phyloP scores from a whole-genome alignment of 2,113 vertebrate species.

The Amazona guildingii region DNA sequence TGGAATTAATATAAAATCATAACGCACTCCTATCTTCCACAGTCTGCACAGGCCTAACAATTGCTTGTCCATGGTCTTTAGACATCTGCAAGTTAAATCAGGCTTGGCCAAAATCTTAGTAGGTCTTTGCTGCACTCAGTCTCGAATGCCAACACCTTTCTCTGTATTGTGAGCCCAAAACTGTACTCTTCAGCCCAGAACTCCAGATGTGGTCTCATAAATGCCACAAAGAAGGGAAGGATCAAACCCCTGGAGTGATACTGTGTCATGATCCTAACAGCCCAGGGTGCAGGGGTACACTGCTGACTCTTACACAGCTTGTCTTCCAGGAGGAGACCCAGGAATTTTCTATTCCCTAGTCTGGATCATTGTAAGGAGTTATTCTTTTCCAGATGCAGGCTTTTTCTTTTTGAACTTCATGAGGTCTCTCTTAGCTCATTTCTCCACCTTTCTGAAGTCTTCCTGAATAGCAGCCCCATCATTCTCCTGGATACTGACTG shows the following conservation, averaged over 20 bases:
- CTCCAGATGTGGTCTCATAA: background rate
- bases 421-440: background rate
- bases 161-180: background rate
- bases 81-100: background rate
- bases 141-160: fast-evolving
- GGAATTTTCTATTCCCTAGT: background rate
- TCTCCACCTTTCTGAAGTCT: background rate
- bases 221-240: background rate
- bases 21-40: fast-evolving
- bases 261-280: background rate
- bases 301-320: background rate
- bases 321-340: background rate
- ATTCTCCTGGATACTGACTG: background rate
- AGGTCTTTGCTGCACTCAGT: background rate
- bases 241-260: background rate
- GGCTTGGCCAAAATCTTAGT: background rate
- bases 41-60: background rate
- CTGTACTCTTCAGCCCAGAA: background rate
- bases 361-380: background rate
- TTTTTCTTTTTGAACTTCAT: background rate
- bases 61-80: background rate
- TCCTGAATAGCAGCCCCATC: background rate
- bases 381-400: background rate
- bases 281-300: background rate
- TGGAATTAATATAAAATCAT: background rate